A percentile compares a stretch with the other conserved stretches of the same genome.
Evolutionary conservation across 2,797 vertebrate species (phyloP).

Genomic region (Sebastes hopkinsi): DNA sequence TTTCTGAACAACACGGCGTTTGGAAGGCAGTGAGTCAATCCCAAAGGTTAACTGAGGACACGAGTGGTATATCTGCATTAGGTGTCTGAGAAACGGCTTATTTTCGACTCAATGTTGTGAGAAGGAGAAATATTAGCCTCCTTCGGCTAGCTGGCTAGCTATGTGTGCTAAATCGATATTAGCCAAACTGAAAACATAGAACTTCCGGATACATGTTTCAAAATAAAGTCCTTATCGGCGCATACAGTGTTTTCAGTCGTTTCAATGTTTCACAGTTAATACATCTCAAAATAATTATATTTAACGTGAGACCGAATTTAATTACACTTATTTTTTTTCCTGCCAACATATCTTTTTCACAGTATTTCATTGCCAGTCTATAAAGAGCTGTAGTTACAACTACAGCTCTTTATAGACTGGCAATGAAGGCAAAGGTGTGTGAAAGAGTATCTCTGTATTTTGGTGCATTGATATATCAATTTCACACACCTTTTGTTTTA

Average conservation of each 20-base stretch:
- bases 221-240: conserved; percentile 46
- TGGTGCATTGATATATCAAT: not conserved
- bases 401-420: no score
- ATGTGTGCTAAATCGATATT: conserved; percentile 57
- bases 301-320: not conserved
- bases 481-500: not conserved
- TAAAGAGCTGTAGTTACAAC: not conserved
- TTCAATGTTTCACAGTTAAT: not conserved
- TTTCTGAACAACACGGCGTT: conserved; percentile 45
- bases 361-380: not conserved
- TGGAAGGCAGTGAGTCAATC: conserved; percentile 10
- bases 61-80: not conserved
- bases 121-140: conserved; percentile 62
- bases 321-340: not conserved
- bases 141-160: conserved; percentile 76
- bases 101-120: conserved; percentile 56
- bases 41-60: conserved; percentile 15
- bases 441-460: no score
- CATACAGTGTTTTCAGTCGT: not conserved
- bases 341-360: not conserved
- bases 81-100: conserved; percentile 10
- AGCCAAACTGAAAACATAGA: conserved; percentile 9
- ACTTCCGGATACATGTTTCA: conserved; percentile 64
- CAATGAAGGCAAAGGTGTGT: no score
- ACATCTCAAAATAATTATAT: not conserved